These are phyloP conservation scores for Nipponia nippon DNA, from an alignment of 2,113 vertebrate genomes.

Conservation along the genomic window DNA sequence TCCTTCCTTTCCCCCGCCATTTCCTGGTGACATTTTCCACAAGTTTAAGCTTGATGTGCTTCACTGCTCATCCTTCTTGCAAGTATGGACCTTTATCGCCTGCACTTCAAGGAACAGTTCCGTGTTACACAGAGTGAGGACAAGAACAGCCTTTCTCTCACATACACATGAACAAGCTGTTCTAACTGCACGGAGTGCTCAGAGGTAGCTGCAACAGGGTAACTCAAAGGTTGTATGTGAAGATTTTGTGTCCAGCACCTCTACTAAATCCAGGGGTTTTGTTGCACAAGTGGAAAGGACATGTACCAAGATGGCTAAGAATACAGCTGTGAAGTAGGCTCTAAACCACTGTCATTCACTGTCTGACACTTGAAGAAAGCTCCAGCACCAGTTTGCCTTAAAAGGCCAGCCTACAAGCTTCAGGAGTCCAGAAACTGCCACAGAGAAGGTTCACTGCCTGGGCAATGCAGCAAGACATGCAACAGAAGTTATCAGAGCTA, in stretches of 20 bases:
- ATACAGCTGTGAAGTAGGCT: neutral
- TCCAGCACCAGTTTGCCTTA: neutral
- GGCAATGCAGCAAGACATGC: neutral
- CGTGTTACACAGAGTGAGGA: neutral
- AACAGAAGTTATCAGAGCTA: neutral
- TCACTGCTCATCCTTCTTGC: neutral
- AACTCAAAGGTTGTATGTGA: neutral
- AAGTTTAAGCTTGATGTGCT: neutral
- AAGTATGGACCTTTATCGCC: neutral
- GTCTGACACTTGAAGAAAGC: neutral
- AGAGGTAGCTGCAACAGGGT: neutral
- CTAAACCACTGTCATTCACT: neutral
- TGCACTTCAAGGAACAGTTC: neutral
- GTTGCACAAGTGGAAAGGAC: neutral
- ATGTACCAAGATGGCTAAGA: neutral
- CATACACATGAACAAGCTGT: neutral
- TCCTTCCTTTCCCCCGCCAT: neutral
- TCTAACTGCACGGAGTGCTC: neutral
- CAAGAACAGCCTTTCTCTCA: neutral
- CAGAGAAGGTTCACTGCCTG: neutral
- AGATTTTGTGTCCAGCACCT: neutral
- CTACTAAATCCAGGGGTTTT: neutral
- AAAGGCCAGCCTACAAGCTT: neutral
- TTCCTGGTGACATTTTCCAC: neutral
- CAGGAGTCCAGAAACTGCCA: neutral